A percentile compares a stretch with the other conserved stretches of the same genome.
Evolutionary conservation across 2,888 invertebrate genomes (phyloP).

Genomic region (Dioctria linearis): DNA sequence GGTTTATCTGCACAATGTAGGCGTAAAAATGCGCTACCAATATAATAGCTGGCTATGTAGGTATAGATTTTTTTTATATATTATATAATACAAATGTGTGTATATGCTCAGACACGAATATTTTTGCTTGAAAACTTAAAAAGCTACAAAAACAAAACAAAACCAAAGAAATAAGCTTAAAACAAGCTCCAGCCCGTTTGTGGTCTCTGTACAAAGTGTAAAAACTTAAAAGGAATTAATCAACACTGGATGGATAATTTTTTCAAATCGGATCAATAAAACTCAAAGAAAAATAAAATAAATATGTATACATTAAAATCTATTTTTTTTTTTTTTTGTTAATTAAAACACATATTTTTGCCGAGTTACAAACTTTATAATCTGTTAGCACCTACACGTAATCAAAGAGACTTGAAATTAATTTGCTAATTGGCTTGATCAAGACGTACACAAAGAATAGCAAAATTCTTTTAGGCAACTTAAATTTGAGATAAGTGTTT

Average conservation of each 20-base stretch:
- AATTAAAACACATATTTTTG: not conserved
- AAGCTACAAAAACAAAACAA: not conserved
- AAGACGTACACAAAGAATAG: too few relatives aligned
- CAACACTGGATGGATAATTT: not conserved
- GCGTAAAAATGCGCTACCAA: not conserved
- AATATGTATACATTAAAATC: not conserved
- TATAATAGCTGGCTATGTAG: not conserved
- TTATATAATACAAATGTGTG: too few relatives aligned
- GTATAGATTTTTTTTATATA: too few relatives aligned
- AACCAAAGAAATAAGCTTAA: not conserved
- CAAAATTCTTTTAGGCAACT: too few relatives aligned
- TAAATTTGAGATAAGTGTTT: too few relatives aligned
- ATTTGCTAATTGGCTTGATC: not conserved
- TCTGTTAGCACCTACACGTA: conserved; percentile 15
- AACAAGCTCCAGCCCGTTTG: not conserved
- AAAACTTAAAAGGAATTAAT: not conserved
- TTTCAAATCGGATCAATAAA: not conserved
- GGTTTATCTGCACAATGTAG: not conserved
- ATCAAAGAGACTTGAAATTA: conserved; percentile 27
- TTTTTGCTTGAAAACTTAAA: not conserved
- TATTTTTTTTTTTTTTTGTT: not conserved
- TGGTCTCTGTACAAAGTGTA: not conserved
- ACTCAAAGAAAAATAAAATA: not conserved
- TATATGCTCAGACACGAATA: not conserved
- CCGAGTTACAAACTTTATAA: not conserved